phyloP scores from a whole-genome alignment of 2,888 invertebrate genomes.

The Drosophila rellima region DNA sequence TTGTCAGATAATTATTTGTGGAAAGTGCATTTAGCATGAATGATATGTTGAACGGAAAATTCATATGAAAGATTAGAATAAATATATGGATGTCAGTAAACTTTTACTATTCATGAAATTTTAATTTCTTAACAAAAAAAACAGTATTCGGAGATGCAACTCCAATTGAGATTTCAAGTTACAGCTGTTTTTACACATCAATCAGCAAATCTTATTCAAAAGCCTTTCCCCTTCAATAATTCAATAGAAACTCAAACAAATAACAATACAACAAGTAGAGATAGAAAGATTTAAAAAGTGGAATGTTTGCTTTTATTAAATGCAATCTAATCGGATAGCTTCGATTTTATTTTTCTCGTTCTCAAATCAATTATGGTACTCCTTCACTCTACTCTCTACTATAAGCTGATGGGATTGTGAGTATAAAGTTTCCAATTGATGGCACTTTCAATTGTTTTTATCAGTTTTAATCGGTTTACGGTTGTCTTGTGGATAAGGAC shows the following conservation, averaged over 20 bases:
- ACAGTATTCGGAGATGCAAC: no score
- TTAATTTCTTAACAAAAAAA: no score
- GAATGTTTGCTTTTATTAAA: background rate
- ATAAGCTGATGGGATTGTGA: background rate
- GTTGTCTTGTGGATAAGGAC: slow-evolving; percentile 7
- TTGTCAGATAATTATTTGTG: background rate
- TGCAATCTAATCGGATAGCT: background rate
- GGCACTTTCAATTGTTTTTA: slow-evolving; percentile 15
- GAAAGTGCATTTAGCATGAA: slow-evolving; percentile 8
- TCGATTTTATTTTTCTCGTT: background rate
- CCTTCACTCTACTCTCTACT: background rate
- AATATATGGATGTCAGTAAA: no score
- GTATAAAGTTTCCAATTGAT: slow-evolving; percentile 8
- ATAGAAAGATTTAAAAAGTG: background rate
- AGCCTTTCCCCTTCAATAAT: background rate
- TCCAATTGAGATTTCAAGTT: no score
- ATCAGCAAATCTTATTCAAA: no score
- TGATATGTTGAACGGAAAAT: background rate
- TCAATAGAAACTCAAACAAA: background rate
- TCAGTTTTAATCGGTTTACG: slow-evolving; percentile 17
- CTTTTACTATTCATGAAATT: no score
- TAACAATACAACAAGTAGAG: background rate
- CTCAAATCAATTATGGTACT: slow-evolving; percentile 4
- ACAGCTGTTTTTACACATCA: no score
- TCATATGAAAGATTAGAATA: background rate